Conservation (phyloP, 2,888 invertebrate genomes). For the Sphaerophoria taeniata region DNA sequence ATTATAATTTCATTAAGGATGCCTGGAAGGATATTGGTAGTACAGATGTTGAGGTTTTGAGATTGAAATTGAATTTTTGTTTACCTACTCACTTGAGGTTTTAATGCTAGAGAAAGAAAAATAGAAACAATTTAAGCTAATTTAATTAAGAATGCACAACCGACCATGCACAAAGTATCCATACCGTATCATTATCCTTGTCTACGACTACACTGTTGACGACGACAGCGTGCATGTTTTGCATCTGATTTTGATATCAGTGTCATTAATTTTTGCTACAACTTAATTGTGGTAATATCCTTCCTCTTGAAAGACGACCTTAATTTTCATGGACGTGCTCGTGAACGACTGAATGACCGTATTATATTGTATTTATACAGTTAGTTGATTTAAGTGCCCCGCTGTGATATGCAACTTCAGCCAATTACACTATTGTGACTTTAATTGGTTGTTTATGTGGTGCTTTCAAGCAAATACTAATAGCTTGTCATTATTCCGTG, state of each 20-base stretch:
- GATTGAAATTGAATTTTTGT: neutral
- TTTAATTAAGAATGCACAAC: neutral
- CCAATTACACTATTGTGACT: neutral
- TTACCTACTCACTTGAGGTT: neutral
- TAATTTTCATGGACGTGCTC: neutral
- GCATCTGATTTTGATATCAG: slow-evolving; percentile 7
- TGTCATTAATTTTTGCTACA: slow-evolving; percentile 23
- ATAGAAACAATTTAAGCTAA: neutral
- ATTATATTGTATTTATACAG: slow-evolving; percentile 33
- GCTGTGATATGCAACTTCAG: slow-evolving; percentile 40
- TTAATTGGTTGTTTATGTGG: neutral
- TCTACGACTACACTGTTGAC: neutral
- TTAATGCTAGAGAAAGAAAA: neutral
- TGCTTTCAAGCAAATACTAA: slow-evolving; percentile 47
- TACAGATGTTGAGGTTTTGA: neutral
- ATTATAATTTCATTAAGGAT: no score
- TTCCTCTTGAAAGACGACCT: slow-evolving; percentile 13
- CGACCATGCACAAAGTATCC: neutral
- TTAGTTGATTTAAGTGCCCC: slow-evolving; percentile 26
- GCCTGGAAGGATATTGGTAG: neutral
- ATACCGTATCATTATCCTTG: slow-evolving; percentile 8
- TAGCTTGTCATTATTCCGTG: slow-evolving; percentile 43
- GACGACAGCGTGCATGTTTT: neutral
- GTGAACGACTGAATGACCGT: slow-evolving; percentile 44
- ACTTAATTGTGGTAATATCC: slow-evolving; percentile 32